Evolutionary conservation across 1,140 invertebrate species (phyloP).

Genomic region (Brachionus angularis): DNA sequence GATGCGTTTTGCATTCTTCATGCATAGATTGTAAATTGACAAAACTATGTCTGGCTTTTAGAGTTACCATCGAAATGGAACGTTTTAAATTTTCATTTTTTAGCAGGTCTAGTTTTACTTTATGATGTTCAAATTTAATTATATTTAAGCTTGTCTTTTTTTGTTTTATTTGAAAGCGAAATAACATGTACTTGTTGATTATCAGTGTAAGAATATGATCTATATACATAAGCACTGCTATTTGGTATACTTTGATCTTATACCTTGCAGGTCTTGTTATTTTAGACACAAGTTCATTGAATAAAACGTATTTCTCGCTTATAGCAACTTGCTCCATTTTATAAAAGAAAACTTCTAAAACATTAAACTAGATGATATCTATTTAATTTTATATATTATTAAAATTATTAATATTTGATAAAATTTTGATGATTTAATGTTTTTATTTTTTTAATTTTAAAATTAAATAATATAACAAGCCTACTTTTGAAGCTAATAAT

Average conservation of each 20-base stretch:
- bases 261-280: constrained; percentile 4
- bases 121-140: background rate
- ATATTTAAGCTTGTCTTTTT: background rate
- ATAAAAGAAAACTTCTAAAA: no score
- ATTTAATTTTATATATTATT: no score
- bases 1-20: constrained; percentile 22
- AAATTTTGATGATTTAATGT: no score
- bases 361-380: no score
- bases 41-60: constrained; percentile 10
- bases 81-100: background rate
- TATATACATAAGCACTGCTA: constrained; percentile 14
- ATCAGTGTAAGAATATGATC: constrained; percentile 8
- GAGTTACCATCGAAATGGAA: background rate
- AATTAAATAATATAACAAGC: no score
- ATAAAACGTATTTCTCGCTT: no score
- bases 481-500: no score
- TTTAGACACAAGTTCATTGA: background rate
- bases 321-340: no score
- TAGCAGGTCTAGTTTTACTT: background rate
- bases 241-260: constrained; percentile 6
- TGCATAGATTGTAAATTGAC: constrained; percentile 13
- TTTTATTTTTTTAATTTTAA: no score
- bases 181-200: constrained; percentile 23
- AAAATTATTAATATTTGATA: no score
- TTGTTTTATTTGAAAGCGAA: background rate